phyloP scores from a whole-genome alignment of 2,113 vertebrate species.

The Epinephelus cyanopodus region DNA sequence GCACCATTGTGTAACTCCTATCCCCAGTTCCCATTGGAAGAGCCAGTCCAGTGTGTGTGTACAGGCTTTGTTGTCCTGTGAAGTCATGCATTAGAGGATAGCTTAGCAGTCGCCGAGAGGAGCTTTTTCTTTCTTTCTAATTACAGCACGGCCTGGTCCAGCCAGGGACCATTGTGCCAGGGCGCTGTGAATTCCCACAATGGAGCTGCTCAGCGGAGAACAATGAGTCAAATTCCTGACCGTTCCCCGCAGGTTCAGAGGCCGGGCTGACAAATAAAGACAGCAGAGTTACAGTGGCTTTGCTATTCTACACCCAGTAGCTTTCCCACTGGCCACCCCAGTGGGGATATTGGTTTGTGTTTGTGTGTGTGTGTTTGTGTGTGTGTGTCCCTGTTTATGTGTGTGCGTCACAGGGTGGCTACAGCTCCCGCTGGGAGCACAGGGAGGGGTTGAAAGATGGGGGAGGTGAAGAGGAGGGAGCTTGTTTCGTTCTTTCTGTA shows the following conservation, averaged over 20 bases:
- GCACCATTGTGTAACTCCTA: constrained; percentile 55
- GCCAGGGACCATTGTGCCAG: constrained; percentile 76
- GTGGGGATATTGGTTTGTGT: constrained; percentile 69
- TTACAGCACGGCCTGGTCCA: constrained; percentile 73
- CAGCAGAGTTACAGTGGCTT: constrained; percentile 80
- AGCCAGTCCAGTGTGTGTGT: constrained; percentile 39
- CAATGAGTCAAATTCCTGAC: constrained; percentile 83
- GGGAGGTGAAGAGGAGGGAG: constrained; percentile 63
- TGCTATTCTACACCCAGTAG: constrained; percentile 77
- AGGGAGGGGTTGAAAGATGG: constrained; percentile 66
- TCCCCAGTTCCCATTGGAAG: constrained; percentile 60
- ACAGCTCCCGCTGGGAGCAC: constrained; percentile 73
- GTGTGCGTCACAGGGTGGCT: constrained; percentile 60
- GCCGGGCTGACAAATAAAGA: constrained; percentile 70
- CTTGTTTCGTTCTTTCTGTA: constrained; percentile 65
- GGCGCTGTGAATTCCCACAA: constrained; percentile 82
- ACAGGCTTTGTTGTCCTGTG: constrained; percentile 77
- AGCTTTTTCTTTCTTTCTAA: constrained; percentile 80
- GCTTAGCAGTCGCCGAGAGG: constrained; percentile 68
- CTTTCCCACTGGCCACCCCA: constrained; percentile 76
- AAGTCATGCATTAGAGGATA: constrained; percentile 81
- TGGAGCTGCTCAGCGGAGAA: constrained; percentile 79
- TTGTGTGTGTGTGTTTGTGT: constrained; percentile 39
- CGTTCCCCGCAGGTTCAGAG: constrained; percentile 79
- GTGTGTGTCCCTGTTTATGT: constrained; percentile 29